Conservation (phyloP, 2,113 vertebrate species). For the Sciurus niger region DNA sequence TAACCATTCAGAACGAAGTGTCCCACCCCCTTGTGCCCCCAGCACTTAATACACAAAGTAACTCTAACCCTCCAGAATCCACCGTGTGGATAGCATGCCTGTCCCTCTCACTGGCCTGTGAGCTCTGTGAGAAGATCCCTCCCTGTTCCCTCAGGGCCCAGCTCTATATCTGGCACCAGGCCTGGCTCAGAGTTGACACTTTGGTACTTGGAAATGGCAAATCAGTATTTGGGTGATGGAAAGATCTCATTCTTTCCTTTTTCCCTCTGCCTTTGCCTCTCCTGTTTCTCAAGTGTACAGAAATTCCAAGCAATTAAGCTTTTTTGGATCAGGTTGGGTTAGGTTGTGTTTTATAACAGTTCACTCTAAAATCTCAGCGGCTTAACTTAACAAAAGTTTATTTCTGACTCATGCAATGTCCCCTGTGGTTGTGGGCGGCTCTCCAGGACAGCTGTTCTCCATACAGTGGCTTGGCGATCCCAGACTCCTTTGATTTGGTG, state of each 20-base stretch:
- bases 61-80: neutral
- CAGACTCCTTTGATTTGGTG: slow-evolving; percentile 60
- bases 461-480: slow-evolving; percentile 50
- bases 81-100: neutral
- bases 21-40: neutral
- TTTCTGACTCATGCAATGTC: slow-evolving; percentile 75
- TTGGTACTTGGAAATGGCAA: slow-evolving; percentile 13
- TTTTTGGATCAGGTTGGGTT: slow-evolving; percentile 18
- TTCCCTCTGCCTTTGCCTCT: slow-evolving; percentile 28
- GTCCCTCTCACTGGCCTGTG: neutral
- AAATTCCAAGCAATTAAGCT: slow-evolving; percentile 41
- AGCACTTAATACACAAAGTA: neutral
- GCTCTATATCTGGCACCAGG: neutral
- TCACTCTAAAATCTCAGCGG: slow-evolving; percentile 64
- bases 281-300: slow-evolving; percentile 36
- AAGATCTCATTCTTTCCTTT: neutral
- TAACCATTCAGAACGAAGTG: neutral
- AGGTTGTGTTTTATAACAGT: slow-evolving; percentile 26
- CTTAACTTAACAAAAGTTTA: slow-evolving; percentile 72
- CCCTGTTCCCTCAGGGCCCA: neutral
- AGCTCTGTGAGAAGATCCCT: neutral
- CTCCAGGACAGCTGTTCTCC: slow-evolving; percentile 77
- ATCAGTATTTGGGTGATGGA: neutral
- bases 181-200: neutral
- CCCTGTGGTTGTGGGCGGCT: slow-evolving; percentile 70